Evolutionary conservation across 2,888 invertebrate genomes (phyloP), one percentile per base, ranked within the genome.

Genomic region (Pherbina coryleti): DNA sequence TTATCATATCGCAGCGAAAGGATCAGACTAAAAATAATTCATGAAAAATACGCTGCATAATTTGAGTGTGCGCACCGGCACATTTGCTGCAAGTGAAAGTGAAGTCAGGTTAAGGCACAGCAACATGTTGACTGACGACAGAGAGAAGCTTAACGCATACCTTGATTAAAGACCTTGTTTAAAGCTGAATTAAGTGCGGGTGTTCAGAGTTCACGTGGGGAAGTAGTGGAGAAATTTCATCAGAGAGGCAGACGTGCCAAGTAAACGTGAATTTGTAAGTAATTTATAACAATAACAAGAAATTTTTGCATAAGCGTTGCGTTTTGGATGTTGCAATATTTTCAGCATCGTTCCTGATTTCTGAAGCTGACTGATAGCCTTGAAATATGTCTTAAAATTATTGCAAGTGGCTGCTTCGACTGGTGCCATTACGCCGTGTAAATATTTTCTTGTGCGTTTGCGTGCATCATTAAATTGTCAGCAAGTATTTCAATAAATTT

Each of bases 31-130:
- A 69, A 69, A 69, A 49, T 49, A 37, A 8, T 49, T 49, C 25
- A 25, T 70, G 70, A 31, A 57, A 73, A 57, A 49, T 62, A 69
- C 22, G 22, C 17, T 37, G 60, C 62, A 62, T 73, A 62, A 62
- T 49, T 62, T 62, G 44, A 49, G 25, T 37, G 55, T 28, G 8
- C 25, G 17, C 11, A 2, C 44, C 55, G 53, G 53, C 70, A n/a
- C n/a, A 55, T n/a, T 34, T 25, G 34, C 17, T 44, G 44, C 34
- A 11, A 62, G 73, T 73, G 73, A 73, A 73, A 73, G 73, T 73
- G 53, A 71, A 28, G 71, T 17, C 37, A 49, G 44, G 3, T 17
- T 25, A 60, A 25, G 55, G 8, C 28, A 31, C 22, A n/a, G 34
- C 34, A 31, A 19, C 69, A 55, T 55, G 64, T 64, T 64, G 64